These are phyloP conservation scores for Cydia fagiglandana DNA, from an alignment of 1,140 invertebrate species.

Conservation along the genomic window DNA sequence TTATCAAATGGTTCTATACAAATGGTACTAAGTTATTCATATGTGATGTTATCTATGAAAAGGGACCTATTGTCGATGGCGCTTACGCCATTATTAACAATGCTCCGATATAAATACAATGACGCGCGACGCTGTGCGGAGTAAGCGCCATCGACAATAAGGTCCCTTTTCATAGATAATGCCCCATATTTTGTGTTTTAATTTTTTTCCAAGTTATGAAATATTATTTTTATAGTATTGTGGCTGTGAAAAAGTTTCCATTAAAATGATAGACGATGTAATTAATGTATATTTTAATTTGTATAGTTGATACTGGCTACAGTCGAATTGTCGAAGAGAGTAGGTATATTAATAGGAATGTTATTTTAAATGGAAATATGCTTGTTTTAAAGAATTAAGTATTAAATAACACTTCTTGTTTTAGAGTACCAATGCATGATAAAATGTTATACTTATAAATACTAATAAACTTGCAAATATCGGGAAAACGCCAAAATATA, in stretches of 20 bases:
- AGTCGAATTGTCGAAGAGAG: no score
- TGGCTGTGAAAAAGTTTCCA: conserved; percentile 54
- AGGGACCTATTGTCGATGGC: no score
- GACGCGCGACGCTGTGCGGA: no score
- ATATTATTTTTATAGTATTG: conserved; percentile 38
- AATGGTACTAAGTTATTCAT: not conserved
- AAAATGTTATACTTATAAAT: not conserved
- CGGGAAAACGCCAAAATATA: no score
- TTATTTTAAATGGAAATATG: not conserved
- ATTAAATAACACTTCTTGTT: not conserved
- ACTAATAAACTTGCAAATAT: not conserved
- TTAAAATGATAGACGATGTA: conserved; percentile 26
- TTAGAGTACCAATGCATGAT: not conserved
- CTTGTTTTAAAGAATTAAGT: no score
- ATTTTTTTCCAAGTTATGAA: conserved; percentile 23
- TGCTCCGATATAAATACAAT: no score
- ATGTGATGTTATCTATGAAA: no score
- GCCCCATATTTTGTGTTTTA: conserved; percentile 12
- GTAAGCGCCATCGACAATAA: no score
- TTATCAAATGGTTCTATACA: not conserved
- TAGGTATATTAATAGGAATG: not conserved
- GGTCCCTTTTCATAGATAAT: no score
- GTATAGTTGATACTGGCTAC: conserved; percentile 11
- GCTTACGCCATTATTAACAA: no score
- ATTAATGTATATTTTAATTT: conserved; percentile 27